These are phyloP conservation scores for Parnassius orleans DNA, from an alignment of 2,888 invertebrate genomes.

Conservation along the genomic window DNA sequence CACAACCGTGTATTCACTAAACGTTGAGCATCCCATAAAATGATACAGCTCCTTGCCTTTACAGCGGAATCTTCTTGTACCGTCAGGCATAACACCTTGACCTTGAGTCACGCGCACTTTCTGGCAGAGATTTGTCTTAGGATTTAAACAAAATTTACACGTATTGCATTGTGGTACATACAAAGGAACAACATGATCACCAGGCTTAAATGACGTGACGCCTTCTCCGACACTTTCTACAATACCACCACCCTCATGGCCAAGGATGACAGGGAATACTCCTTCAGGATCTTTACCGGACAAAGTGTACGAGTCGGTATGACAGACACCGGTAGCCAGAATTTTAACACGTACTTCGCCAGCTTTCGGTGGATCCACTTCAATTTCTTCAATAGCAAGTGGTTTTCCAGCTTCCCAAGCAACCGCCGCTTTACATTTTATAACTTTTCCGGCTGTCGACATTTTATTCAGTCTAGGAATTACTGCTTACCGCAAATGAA, in stretches of 20 bases:
- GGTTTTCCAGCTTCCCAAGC: constrained; percentile 97
- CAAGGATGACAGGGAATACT: constrained; percentile 94
- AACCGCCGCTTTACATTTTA: constrained; percentile 96
- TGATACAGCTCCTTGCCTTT: constrained; percentile 88
- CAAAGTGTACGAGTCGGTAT: constrained; percentile 95
- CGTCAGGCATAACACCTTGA: constrained; percentile 95
- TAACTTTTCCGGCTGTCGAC: constrained; percentile 83
- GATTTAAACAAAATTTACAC: constrained; percentile 97
- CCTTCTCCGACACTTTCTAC: constrained; percentile 98
- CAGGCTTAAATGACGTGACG: constrained; percentile 91
- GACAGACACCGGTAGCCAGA: constrained; percentile 91
- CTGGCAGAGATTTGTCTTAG: constrained; percentile 98
- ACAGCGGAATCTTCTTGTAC: constrained; percentile 91
- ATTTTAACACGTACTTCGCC: constrained; percentile 95
- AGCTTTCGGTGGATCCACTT: constrained; percentile 96
- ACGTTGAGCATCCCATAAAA: constrained; percentile 98
- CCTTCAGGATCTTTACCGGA: constrained; percentile 95
- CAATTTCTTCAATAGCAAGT: constrained; percentile 92
- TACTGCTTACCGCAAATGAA: constrained; percentile 34
- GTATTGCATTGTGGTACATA: constrained; percentile 98
- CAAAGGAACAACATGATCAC: constrained; percentile 98
- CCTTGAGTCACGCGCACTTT: constrained; percentile 94
- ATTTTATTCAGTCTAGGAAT: constrained; percentile 39
- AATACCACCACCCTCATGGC: constrained; percentile 97
- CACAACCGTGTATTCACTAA: constrained; percentile 96